Percentiles rank a stretch among this genome's conserved stretches.
These are phyloP conservation scores for Mythimna pallens DNA, from an alignment of 2,888 invertebrate genomes.

Conservation along the genomic window DNA sequence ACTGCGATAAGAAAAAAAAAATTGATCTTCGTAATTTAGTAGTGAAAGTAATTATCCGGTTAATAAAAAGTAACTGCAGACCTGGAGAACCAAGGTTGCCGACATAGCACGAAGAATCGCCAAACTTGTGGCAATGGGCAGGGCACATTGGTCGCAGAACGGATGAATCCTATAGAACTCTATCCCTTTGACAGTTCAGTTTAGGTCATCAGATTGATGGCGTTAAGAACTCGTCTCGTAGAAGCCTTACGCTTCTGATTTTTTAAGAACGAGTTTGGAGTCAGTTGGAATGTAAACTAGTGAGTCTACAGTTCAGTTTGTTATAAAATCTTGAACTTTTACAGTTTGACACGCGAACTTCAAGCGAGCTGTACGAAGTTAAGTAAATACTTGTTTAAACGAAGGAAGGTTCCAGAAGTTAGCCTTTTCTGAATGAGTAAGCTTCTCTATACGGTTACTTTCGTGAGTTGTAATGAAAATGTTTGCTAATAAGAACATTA, in stretches of 20 bases:
- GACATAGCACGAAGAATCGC: no score
- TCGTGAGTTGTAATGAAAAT: not conserved
- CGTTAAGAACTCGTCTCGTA: no score
- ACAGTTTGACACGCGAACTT: conserved; percentile 36
- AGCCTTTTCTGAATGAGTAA: not conserved
- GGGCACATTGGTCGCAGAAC: no score
- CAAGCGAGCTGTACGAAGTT: conserved; percentile 23
- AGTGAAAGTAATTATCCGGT: not conserved
- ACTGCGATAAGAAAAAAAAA: no score
- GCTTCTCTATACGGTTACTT: not conserved
- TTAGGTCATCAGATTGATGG: no score
- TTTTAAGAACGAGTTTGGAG: conserved; percentile 24
- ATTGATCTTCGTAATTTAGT: not conserved
- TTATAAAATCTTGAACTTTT: conserved; percentile 52
- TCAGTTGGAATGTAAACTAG: conserved; percentile 43
- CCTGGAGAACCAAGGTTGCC: not conserved
- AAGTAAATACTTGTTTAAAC: conserved; percentile 39
- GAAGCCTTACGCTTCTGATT: no score
- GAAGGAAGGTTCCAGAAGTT: conserved; percentile 23
- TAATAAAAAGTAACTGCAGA: conserved; percentile 3
- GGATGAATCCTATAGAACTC: no score
- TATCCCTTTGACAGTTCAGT: no score
- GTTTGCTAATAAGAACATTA: not conserved
- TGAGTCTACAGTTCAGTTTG: conserved; percentile 39
- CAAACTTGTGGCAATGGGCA: no score